These are phyloP conservation scores for Dynastes maya DNA, from an alignment of 2,888 invertebrate species.

Conservation along the genomic window DNA sequence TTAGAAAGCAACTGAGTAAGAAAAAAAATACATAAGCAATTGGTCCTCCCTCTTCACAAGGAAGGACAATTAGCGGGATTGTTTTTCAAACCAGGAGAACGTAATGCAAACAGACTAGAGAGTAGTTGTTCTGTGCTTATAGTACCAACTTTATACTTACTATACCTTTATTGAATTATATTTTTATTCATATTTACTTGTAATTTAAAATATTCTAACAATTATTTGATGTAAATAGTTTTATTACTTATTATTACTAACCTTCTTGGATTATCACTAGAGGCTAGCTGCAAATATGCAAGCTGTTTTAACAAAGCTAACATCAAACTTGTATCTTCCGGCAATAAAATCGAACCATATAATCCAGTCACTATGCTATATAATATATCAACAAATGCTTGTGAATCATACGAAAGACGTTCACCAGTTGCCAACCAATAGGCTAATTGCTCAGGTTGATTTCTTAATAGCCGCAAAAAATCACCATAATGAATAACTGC, in stretches of 20 bases:
- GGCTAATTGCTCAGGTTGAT: slow-evolving; percentile 81
- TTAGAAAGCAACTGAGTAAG: too few species aligned
- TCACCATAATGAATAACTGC: slow-evolving; percentile 56
- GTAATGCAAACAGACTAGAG: too few species aligned
- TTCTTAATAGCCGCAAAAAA: slow-evolving; percentile 79
- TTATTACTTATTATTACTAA: slow-evolving; percentile 54
- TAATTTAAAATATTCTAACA: too few species aligned
- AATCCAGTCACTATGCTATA: slow-evolving; percentile 78
- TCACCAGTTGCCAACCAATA: slow-evolving; percentile 81
- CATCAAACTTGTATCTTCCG: slow-evolving; percentile 81
- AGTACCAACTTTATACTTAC: too few species aligned
- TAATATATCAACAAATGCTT: slow-evolving; percentile 67
- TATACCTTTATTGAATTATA: too few species aligned
- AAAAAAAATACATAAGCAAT: too few species aligned
- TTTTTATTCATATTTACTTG: too few species aligned
- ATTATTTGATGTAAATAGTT: too few species aligned
- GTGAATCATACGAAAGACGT: slow-evolving; percentile 68
- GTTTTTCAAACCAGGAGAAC: too few species aligned
- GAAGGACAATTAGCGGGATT: too few species aligned
- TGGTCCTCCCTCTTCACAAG: too few species aligned
- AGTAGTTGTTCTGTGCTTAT: too few species aligned
- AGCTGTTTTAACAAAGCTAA: slow-evolving; percentile 79
- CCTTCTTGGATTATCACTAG: slow-evolving; percentile 79
- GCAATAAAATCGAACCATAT: slow-evolving; percentile 83
- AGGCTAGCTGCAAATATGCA: slow-evolving; percentile 81